Conservation (phyloP, 2,113 vertebrate species). For the Erythrocebus patas region DNA sequence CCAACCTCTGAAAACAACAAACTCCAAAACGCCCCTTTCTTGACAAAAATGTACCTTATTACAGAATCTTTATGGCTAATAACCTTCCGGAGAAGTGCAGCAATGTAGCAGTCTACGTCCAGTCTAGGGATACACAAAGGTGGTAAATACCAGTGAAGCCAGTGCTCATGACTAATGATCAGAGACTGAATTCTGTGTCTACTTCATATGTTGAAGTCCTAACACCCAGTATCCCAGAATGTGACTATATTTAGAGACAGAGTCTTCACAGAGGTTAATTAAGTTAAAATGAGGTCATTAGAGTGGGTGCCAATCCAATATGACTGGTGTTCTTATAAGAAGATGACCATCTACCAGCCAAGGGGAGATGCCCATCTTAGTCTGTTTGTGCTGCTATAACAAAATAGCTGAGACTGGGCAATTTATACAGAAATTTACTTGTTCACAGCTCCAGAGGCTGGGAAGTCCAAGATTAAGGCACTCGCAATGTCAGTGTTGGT, state of each 20-base stretch:
- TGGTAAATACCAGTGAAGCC: not conserved
- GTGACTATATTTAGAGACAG: not conserved
- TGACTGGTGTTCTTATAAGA: not conserved
- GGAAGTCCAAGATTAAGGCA: not conserved
- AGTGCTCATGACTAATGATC: not conserved
- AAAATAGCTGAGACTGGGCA: not conserved
- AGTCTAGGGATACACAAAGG: too few species aligned
- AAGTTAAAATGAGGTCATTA: not conserved
- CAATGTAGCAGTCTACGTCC: rapidly evolving
- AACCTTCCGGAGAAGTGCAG: not conserved
- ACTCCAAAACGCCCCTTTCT: not conserved
- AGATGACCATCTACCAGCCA: not conserved
- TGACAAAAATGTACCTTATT: not conserved
- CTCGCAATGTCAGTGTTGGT: not conserved
- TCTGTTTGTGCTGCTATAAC: not conserved
- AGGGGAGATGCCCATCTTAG: not conserved
- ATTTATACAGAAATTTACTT: not conserved
- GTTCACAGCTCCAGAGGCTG: not conserved
- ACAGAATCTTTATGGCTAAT: not conserved
- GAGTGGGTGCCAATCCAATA: not conserved
- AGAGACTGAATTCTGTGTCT: not conserved
- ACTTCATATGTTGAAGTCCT: not conserved
- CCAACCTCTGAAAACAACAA: not conserved
- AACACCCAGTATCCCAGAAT: not conserved
- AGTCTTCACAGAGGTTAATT: not conserved